A percentile compares a stretch with the other conserved stretches of the same genome.
Conservation (phyloP, 1,140 invertebrate species). For the Dreissena rostriformis region DNA sequence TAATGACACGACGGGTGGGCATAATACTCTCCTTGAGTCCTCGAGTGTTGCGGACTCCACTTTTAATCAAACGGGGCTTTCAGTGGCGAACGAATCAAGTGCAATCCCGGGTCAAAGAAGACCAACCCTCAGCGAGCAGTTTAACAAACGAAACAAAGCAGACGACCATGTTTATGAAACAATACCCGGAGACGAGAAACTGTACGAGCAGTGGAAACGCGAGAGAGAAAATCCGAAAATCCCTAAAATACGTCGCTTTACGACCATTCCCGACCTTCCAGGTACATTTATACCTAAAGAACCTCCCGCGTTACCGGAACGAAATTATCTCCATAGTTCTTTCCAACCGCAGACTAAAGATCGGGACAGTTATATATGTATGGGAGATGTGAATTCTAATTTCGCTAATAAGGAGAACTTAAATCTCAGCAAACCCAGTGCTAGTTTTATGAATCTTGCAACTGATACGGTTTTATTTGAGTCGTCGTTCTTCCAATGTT, state of each 20-base stretch:
- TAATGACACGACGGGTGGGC: slow-evolving; percentile 34
- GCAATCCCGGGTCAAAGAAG: slow-evolving; percentile 22
- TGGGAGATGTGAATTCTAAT: slow-evolving; percentile 53
- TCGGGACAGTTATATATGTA: slow-evolving; percentile 42
- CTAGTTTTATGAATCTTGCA: slow-evolving; percentile 31
- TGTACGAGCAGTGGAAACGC: slow-evolving; percentile 66
- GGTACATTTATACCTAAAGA: slow-evolving; percentile 63
- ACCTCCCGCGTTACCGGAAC: slow-evolving; percentile 64
- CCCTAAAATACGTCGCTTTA: slow-evolving; percentile 52
- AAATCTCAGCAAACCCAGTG: slow-evolving; percentile 12
- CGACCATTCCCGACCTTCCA: slow-evolving; percentile 57
- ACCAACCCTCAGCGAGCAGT: slow-evolving; percentile 43
- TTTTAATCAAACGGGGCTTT: slow-evolving; percentile 37
- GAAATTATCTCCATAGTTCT: slow-evolving; percentile 50
- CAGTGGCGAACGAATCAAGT: slow-evolving; percentile 20
- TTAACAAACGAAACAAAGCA: slow-evolving; percentile 44
- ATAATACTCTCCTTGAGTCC: slow-evolving; percentile 11
- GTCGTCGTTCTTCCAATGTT: slow-evolving; percentile 2
- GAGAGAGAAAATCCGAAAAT: slow-evolving; percentile 58
- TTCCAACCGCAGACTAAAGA: slow-evolving; percentile 29
- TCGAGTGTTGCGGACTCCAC: slow-evolving; percentile 33
- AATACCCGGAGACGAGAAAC: slow-evolving; percentile 69
- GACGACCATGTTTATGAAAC: slow-evolving; percentile 72
- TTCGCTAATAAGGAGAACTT: slow-evolving; percentile 30
- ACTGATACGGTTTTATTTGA: slow-evolving; percentile 37